These are phyloP conservation scores for Semicossyphus pulcher DNA, from an alignment of 2,113 vertebrate genomes.

Conservation along the genomic window DNA sequence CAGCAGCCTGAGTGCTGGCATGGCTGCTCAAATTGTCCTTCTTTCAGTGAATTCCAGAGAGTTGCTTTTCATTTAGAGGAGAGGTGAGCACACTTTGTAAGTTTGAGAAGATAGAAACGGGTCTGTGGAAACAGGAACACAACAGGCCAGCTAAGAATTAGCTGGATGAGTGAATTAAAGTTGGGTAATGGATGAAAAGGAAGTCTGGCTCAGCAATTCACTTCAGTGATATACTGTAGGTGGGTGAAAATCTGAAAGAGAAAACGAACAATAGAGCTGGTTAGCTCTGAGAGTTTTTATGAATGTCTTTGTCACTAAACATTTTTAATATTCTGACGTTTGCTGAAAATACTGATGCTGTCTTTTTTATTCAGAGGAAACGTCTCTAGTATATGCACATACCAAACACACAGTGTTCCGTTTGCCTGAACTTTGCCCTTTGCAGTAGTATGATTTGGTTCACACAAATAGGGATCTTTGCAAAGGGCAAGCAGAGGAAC, in stretches of 20 bases:
- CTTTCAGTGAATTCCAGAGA: slow-evolving; percentile 48
- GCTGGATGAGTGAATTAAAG: slow-evolving; percentile 28
- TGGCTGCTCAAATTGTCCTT: slow-evolving; percentile 49
- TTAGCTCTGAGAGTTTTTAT: no score
- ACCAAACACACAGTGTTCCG: slow-evolving; percentile 11
- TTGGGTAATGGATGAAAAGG: neutral
- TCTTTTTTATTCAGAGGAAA: no score
- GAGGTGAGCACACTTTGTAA: slow-evolving; percentile 18
- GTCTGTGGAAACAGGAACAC: slow-evolving; percentile 8
- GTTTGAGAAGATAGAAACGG: slow-evolving; percentile 27
- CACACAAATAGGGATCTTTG: slow-evolving; percentile 40
- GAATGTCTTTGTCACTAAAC: no score
- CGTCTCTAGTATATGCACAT: neutral
- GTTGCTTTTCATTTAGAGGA: slow-evolving; percentile 45
- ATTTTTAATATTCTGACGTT: no score
- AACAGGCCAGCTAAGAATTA: neutral
- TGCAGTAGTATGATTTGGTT: slow-evolving; percentile 57
- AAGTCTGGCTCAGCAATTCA: neutral
- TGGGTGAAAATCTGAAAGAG: neutral
- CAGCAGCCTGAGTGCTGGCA: slow-evolving; percentile 48
- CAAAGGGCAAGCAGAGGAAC: slow-evolving; percentile 66
- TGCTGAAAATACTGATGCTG: no score
- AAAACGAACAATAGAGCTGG: no score
- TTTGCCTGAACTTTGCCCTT: slow-evolving; percentile 46
- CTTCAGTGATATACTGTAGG: slow-evolving; percentile 15